These are phyloP conservation scores for Brienomyrus longianalis DNA, from an alignment of 2,113 vertebrate genomes.

Conservation along the genomic window DNA sequence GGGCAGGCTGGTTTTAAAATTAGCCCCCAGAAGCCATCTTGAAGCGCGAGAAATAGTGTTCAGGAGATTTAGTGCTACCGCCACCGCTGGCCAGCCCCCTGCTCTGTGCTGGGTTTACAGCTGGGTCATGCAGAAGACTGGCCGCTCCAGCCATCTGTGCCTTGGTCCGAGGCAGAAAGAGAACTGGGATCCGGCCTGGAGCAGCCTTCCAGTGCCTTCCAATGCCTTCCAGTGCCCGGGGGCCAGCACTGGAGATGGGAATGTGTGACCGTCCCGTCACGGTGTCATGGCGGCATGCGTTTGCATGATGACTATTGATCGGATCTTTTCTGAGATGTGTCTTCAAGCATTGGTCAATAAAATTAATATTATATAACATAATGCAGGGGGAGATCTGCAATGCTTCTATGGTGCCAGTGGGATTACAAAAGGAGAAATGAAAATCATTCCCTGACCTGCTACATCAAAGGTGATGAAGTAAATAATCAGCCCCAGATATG, in stretches of 20 bases:
- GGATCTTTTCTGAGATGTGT: neutral
- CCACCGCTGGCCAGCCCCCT: slow-evolving; percentile 14
- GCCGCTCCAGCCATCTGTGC: slow-evolving; percentile 59
- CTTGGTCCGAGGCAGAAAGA: slow-evolving; percentile 39
- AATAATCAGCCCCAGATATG: neutral
- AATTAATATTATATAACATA: neutral
- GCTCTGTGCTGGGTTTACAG: slow-evolving; percentile 46
- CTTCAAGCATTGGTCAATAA: neutral
- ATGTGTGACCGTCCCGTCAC: neutral
- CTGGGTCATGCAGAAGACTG: slow-evolving; percentile 58
- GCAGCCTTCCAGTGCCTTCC: neutral
- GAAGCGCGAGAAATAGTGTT: slow-evolving; percentile 22
- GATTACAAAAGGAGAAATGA: neutral
- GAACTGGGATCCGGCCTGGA: neutral
- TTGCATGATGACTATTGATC: neutral
- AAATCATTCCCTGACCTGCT: neutral
- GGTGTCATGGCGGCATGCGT: neutral
- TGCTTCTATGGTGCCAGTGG: neutral
- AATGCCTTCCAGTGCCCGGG: neutral
- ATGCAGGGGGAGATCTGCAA: neutral
- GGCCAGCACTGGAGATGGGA: neutral
- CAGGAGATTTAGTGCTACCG: slow-evolving; percentile 19
- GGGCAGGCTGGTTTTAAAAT: slow-evolving; percentile 30
- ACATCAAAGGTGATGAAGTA: neutral
- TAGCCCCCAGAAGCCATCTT: slow-evolving; percentile 26